A percentile compares a stretch with the other conserved stretches of the same genome.
Conservation (phyloP, 2,888 invertebrate genomes). For the Pandemis heparana region DNA sequence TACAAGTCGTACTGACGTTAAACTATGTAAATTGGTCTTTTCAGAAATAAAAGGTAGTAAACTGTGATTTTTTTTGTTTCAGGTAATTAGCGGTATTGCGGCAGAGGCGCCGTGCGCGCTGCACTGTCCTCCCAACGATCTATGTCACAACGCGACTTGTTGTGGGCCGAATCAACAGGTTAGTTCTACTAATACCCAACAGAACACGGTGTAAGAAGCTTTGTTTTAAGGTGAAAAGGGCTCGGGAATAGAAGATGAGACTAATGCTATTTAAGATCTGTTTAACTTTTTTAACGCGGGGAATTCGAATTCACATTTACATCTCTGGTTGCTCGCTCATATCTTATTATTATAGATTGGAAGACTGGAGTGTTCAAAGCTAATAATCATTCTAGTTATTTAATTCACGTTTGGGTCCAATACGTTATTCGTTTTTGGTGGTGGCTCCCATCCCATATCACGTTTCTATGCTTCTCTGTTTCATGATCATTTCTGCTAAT, state of each 20-base stretch:
- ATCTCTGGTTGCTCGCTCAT: not conserved
- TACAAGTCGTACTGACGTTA: too few relatives aligned
- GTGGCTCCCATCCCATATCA: not conserved
- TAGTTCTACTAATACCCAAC: slow-evolving; percentile 50
- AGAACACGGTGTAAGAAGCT: not conserved
- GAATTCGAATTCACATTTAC: not conserved
- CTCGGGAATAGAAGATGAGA: not conserved
- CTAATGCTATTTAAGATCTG: too few relatives aligned
- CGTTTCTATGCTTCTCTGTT: not conserved
- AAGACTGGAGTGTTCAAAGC: not conserved
- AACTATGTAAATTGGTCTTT: too few relatives aligned
- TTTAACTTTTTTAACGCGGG: too few relatives aligned
- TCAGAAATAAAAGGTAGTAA: not conserved
- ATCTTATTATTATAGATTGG: too few relatives aligned
- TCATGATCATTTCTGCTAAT: not conserved
- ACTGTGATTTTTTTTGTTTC: not conserved
- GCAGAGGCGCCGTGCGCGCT: slow-evolving; percentile 90
- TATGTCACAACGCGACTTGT: slow-evolving; percentile 95
- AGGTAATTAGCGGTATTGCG: slow-evolving; percentile 78
- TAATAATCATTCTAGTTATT: not conserved
- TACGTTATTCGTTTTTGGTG: not conserved
- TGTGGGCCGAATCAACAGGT: slow-evolving; percentile 94
- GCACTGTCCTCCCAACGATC: slow-evolving; percentile 94
- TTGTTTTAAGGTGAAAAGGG: not conserved
- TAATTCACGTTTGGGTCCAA: not conserved